Evolutionary conservation across 2,113 vertebrate genomes (phyloP).

Genomic region (Pandion haliaetus): DNA sequence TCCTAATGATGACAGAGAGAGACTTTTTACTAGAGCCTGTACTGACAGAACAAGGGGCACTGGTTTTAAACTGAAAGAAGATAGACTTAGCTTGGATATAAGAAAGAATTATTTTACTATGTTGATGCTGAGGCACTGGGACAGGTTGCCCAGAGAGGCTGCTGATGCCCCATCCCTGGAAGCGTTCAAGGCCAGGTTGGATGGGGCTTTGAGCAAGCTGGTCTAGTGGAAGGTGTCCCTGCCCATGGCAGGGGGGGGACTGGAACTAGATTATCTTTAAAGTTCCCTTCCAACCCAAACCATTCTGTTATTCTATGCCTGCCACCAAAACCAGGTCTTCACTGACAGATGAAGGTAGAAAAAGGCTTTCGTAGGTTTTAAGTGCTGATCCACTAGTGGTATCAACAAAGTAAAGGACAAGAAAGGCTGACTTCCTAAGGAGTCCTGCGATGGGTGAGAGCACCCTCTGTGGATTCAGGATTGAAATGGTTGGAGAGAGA

Average conservation of each 20-base stretch:
- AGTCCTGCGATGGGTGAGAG: neutral
- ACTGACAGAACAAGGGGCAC: neutral
- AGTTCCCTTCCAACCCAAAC: neutral
- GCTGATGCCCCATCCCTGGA: neutral
- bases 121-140: neutral
- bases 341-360: neutral
- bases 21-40: neutral
- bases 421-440: neutral
- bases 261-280: neutral
- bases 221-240: neutral
- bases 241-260: rapidly evolving
- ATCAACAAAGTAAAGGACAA: neutral
- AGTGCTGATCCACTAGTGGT: neutral
- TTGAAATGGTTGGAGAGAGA: neutral
- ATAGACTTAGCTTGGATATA: neutral
- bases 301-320: neutral
- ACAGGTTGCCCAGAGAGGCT: neutral
- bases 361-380: neutral
- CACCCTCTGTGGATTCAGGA: neutral
- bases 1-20: neutral
- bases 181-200: neutral
- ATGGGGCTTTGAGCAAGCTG: too few relatives aligned
- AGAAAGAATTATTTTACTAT: neutral
- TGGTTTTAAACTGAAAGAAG: neutral
- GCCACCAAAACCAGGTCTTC: neutral